phyloP scores from a whole-genome alignment of 2,888 invertebrate species.

The Agrotis puta region DNA sequence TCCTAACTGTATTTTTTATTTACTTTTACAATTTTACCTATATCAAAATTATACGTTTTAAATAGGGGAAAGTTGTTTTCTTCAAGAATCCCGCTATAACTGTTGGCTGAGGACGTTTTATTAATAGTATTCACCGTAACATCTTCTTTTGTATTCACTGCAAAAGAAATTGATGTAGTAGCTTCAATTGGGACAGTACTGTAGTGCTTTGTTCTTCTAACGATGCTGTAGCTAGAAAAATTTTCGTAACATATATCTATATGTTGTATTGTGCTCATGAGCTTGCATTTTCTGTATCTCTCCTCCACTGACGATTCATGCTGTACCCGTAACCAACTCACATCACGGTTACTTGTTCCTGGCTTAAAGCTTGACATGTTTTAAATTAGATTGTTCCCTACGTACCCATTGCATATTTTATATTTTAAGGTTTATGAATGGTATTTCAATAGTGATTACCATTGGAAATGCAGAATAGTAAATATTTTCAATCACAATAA shows the following conservation, averaged over 20 bases:
- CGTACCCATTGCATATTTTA: neutral
- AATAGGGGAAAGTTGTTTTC: too few relatives aligned
- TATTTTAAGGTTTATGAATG: slow-evolving; percentile 14
- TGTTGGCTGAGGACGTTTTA: slow-evolving; percentile 20
- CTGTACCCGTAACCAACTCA: slow-evolving; percentile 10
- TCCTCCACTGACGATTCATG: slow-evolving; percentile 33
- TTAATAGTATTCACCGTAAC: neutral
- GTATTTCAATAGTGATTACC: too few relatives aligned
- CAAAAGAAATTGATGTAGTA: slow-evolving; percentile 26
- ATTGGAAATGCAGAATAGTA: too few relatives aligned
- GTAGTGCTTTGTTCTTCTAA: slow-evolving; percentile 15
- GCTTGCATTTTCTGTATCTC: slow-evolving; percentile 48
- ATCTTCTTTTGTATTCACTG: slow-evolving; percentile 6
- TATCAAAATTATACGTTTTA: too few relatives aligned
- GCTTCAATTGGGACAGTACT: neutral
- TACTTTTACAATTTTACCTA: too few relatives aligned
- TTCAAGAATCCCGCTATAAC: too few relatives aligned
- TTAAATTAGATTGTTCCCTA: neutral
- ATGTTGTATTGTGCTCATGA: slow-evolving; percentile 54
- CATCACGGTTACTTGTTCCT: slow-evolving; percentile 18
- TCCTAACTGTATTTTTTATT: too few relatives aligned
- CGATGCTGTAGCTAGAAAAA: slow-evolving; percentile 18
- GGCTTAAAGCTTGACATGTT: slow-evolving; percentile 29
- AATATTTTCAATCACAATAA: too few relatives aligned
- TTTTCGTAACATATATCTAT: slow-evolving; percentile 45